Conservation (phyloP, 2,888 invertebrate genomes). For the Chydorus sphaericus region DNA sequence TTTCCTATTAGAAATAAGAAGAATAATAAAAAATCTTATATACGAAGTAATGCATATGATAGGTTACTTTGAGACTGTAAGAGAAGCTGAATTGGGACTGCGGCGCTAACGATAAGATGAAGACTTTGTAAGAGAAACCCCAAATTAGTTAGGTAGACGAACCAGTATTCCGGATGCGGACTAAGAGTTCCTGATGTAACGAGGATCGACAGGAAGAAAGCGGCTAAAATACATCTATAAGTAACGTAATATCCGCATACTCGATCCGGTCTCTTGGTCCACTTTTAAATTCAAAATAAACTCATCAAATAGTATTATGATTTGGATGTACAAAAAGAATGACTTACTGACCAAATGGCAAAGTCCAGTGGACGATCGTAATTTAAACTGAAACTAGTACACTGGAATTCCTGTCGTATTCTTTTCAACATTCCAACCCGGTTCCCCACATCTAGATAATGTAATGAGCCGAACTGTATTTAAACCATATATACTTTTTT, state of each 20-base stretch:
- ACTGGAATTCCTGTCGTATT: too few species aligned
- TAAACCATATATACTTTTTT: too few species aligned
- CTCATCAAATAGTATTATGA: background rate
- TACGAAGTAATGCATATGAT: too few species aligned
- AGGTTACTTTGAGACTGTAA: background rate
- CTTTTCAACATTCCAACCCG: too few species aligned
- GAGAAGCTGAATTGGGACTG: slow-evolving; percentile 30
- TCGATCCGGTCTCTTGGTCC: background rate
- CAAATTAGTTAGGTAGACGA: slow-evolving; percentile 60
- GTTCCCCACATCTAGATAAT: too few species aligned
- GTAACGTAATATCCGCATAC: slow-evolving; percentile 26
- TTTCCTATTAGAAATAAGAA: background rate
- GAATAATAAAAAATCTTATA: background rate
- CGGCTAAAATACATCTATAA: slow-evolving; percentile 42
- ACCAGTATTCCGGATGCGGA: slow-evolving; percentile 38
- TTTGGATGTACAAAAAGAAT: background rate
- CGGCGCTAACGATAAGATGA: slow-evolving; percentile 41
- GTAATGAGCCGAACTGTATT: too few species aligned
- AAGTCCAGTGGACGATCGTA: too few species aligned
- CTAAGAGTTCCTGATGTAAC: slow-evolving; percentile 23
- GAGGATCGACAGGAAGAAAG: slow-evolving; percentile 32
- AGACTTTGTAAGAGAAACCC: slow-evolving; percentile 42
- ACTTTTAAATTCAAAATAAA: background rate
- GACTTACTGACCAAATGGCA: too few species aligned
- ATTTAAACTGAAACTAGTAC: too few species aligned